These are phyloP conservation scores for Tillus elongatus DNA, from an alignment of 2,888 invertebrate species.

Conservation along the genomic window DNA sequence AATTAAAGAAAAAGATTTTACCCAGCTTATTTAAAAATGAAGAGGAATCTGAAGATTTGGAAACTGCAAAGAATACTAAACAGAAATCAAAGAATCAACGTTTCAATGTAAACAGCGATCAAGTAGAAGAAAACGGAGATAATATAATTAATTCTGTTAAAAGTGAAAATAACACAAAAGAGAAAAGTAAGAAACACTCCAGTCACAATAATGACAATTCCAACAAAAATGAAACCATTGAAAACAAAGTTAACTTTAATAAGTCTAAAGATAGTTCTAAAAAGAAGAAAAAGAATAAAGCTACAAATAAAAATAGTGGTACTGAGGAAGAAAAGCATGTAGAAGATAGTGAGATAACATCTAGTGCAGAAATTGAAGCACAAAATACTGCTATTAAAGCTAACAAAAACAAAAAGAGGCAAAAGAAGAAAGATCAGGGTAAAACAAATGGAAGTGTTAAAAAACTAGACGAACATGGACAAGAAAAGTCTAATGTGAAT, in stretches of 20 bases:
- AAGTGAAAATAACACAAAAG: too few relatives aligned
- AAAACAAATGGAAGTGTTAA: slow-evolving; percentile 15
- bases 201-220: too few relatives aligned
- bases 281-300: slow-evolving; percentile 15
- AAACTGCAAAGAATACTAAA: slow-evolving; percentile 14
- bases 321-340: slow-evolving; percentile 15
- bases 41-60: slow-evolving; percentile 11
- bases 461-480: too few relatives aligned
- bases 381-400: slow-evolving; percentile 9
- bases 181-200: too few relatives aligned
- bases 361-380: background rate
- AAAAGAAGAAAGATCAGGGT: slow-evolving; percentile 21
- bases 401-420: slow-evolving; percentile 16
- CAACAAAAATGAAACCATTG: too few relatives aligned
- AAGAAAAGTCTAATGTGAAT: too few relatives aligned
- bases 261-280: too few relatives aligned
- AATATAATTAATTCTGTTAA: too few relatives aligned
- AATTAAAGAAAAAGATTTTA: slow-evolving; percentile 69
- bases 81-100: slow-evolving; percentile 17
- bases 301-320: slow-evolving; percentile 15
- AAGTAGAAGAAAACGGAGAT: too few relatives aligned
- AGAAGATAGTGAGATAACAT: slow-evolving; percentile 10
- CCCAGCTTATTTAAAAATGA: slow-evolving; percentile 61
- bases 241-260: too few relatives aligned
- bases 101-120: slow-evolving; percentile 12